A percentile compares a stretch with the other conserved stretches of the same genome.
These are phyloP conservation scores for Pandion haliaetus DNA, from an alignment of 2,113 vertebrate species.

Conservation along the genomic window DNA sequence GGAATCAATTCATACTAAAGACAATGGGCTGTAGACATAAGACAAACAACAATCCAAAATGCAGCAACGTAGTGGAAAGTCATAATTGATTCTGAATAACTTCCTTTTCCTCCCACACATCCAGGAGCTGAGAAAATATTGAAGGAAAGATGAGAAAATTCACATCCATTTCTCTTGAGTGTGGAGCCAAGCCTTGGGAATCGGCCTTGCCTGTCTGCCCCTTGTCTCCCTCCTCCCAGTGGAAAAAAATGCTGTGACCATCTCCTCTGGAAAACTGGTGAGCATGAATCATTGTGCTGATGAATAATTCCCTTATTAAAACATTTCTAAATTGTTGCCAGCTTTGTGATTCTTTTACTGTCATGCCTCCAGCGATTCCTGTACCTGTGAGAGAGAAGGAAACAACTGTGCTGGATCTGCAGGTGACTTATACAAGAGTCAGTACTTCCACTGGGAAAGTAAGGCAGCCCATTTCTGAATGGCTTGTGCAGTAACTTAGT, in stretches of 20 bases:
- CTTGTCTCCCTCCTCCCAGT: constrained; percentile 16
- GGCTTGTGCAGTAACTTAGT: neutral
- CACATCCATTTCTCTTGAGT: neutral
- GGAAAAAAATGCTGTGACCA: constrained; percentile 51
- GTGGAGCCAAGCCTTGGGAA: constrained; percentile 21
- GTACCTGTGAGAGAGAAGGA: constrained; percentile 42
- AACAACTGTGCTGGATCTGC: neutral
- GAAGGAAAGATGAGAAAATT: constrained; percentile 40
- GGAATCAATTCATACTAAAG: neutral
- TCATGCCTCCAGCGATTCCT: constrained; percentile 19
- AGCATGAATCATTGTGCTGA: constrained; percentile 44
- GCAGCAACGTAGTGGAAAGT: constrained; percentile 49
- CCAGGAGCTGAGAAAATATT: constrained; percentile 42
- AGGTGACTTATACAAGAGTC: neutral
- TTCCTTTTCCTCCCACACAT: constrained; percentile 62
- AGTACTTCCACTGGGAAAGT: neutral
- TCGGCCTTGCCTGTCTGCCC: neutral
- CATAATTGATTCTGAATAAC: constrained; percentile 54
- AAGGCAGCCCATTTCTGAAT: neutral
- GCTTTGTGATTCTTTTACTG: constrained; percentile 9
- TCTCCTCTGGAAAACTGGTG: constrained; percentile 19
- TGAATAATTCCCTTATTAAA: constrained; percentile 20
- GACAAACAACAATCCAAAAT: constrained; percentile 12
- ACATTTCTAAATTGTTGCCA: neutral
- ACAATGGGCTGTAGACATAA: constrained; percentile 17